A percentile compares a stretch with the other conserved stretches of the same genome.
These are phyloP conservation scores for Polydesmus complanatus DNA, from an alignment of 2,888 invertebrate genomes.

Conservation along the genomic window DNA sequence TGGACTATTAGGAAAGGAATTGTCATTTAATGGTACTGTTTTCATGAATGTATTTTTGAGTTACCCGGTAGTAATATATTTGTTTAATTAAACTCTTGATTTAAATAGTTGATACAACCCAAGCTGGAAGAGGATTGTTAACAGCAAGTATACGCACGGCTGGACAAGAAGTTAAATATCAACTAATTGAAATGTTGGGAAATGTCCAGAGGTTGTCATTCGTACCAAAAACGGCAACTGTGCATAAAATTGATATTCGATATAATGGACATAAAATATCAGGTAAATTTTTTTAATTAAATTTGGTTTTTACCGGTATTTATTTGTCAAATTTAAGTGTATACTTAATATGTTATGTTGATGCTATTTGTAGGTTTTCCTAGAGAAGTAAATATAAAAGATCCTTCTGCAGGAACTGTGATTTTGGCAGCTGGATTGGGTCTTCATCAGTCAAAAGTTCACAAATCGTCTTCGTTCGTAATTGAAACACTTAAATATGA, in stretches of 20 bases:
- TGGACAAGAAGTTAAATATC: slow-evolving; percentile 64
- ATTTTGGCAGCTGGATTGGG: slow-evolving; percentile 65
- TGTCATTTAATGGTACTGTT: slow-evolving; percentile 31
- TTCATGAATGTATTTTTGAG: not conserved
- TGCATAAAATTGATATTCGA: slow-evolving; percentile 69
- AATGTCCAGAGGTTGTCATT: slow-evolving; percentile 69
- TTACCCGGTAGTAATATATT: not conserved
- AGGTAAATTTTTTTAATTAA: not conserved
- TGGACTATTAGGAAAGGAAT: slow-evolving; percentile 35
- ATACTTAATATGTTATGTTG: not conserved
- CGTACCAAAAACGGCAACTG: slow-evolving; percentile 72
- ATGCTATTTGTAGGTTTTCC: slow-evolving; percentile 36
- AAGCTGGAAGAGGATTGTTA: slow-evolving; percentile 71
- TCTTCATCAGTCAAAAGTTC: slow-evolving; percentile 68
- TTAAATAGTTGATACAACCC: slow-evolving; percentile 49
- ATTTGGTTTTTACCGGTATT: not conserved
- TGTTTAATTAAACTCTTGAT: not conserved
- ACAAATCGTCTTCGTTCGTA: slow-evolving; percentile 69
- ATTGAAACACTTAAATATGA: slow-evolving; percentile 75
- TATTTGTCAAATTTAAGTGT: not conserved
- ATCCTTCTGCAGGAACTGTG: slow-evolving; percentile 55
- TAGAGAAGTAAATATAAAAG: slow-evolving; percentile 43
- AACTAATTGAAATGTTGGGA: slow-evolving; percentile 55
- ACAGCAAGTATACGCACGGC: slow-evolving; percentile 68
- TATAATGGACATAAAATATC: slow-evolving; percentile 56